A percentile compares a stretch with the other conserved stretches of the same genome.
These are phyloP conservation scores for Dipodomys ordii DNA, from an alignment of 2,113 vertebrate species.

Conservation along the genomic window DNA sequence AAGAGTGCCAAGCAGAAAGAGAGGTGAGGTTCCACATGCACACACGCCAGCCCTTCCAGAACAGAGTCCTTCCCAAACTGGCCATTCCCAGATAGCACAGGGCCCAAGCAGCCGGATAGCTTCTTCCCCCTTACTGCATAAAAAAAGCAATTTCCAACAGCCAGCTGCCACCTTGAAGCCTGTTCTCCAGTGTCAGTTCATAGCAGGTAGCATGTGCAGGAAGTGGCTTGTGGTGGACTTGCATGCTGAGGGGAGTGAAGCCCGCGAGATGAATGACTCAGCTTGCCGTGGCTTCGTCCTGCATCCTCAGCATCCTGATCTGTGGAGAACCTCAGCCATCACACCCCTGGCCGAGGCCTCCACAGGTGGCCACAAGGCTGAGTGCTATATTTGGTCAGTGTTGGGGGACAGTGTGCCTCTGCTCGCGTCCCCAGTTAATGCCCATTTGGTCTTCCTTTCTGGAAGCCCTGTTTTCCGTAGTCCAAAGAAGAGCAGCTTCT, in stretches of 20 bases:
- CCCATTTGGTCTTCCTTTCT: background rate
- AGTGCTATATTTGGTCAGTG: background rate
- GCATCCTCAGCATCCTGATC: fast-evolving
- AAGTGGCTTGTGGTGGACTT: fast-evolving
- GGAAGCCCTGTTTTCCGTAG: no score
- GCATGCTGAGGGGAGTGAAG: fast-evolving
- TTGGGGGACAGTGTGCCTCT: background rate
- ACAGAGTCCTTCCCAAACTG: background rate
- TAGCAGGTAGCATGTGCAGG: background rate
- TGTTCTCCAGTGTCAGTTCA: background rate
- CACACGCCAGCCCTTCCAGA: no score
- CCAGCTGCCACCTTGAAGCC: background rate
- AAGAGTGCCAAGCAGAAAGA: conserved; percentile 99
- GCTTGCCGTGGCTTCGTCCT: background rate
- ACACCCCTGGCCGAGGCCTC: background rate
- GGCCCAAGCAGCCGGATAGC: background rate
- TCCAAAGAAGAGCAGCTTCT: background rate
- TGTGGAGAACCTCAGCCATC: background rate
- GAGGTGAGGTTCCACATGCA: conserved; percentile 87
- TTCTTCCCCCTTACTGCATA: background rate
- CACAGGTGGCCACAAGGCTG: background rate
- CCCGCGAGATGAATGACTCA: background rate
- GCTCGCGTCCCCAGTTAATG: fast-evolving
- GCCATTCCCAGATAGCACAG: fast-evolving
- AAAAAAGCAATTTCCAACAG: background rate